A percentile compares a stretch with the other conserved stretches of the same genome.
phyloP scores from a whole-genome alignment of 2,797 vertebrate species.

The Crocidura indochinensis region DNA sequence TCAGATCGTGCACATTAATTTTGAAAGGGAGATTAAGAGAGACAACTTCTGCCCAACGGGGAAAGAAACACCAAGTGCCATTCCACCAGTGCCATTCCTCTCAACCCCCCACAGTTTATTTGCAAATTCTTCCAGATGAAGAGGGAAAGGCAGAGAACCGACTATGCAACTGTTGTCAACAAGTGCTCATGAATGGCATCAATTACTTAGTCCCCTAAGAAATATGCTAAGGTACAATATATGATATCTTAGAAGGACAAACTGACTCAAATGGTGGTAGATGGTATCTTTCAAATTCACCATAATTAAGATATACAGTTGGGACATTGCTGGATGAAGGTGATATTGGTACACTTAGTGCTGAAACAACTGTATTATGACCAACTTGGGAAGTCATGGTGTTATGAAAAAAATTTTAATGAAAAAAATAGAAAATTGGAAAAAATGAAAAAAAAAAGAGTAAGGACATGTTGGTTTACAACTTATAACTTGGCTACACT shows the following conservation, averaged over 20 bases:
- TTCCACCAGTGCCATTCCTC: not conserved
- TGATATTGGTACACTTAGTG: too few species aligned
- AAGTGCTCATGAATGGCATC: not conserved
- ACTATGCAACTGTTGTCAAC: slow-evolving; percentile 23
- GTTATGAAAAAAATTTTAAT: too few species aligned
- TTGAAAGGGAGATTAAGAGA: slow-evolving; percentile 30
- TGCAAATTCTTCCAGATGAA: not conserved
- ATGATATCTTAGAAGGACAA: slow-evolving; percentile 28
- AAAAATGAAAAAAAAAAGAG: too few species aligned
- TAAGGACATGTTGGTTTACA: too few species aligned
- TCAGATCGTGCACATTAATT: not conserved
- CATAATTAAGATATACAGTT: slow-evolving; percentile 29
- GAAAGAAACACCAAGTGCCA: slow-evolving; percentile 37
- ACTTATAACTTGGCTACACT: too few species aligned
- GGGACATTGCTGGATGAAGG: too few species aligned
- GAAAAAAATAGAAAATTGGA: too few species aligned
- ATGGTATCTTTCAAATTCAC: slow-evolving; percentile 40
- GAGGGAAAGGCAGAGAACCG: not conserved
- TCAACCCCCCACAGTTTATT: not conserved
- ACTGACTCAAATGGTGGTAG: slow-evolving; percentile 46
- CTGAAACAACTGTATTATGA: too few species aligned
- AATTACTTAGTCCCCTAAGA: slow-evolving; percentile 47
- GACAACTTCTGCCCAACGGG: not conserved
- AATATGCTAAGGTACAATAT: slow-evolving; percentile 46
- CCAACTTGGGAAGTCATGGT: too few species aligned